Percentiles rank a stretch among this genome's conserved stretches.
phyloP scores from a whole-genome alignment of 1,140 invertebrate species.

The Trigoniulus corallinus region DNA sequence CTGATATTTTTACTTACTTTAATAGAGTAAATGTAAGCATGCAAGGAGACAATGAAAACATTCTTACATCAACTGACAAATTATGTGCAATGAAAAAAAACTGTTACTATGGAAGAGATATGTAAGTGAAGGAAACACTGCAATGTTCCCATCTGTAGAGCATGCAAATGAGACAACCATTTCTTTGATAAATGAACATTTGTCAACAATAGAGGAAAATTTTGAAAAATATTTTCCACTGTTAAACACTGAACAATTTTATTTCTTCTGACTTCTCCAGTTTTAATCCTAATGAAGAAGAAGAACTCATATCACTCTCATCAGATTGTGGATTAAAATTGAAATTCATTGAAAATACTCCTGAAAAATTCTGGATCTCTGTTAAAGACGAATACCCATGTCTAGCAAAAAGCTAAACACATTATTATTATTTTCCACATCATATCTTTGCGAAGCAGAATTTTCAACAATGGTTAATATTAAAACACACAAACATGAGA shows the following conservation, averaged over 20 bases:
- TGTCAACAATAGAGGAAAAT: background rate
- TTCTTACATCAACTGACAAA: slow-evolving; percentile 7
- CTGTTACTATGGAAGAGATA: slow-evolving; percentile 3
- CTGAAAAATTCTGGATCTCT: background rate
- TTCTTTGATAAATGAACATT: background rate
- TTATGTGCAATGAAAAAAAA: slow-evolving; percentile 3
- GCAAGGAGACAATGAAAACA: slow-evolving; percentile 6
- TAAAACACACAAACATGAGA: background rate
- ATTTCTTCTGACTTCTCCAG: background rate
- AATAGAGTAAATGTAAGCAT: slow-evolving; percentile 1
- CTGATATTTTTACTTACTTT: slow-evolving; percentile 7
- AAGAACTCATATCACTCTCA: background rate
- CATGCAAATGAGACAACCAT: background rate
- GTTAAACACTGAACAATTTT: background rate
- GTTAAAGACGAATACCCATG: background rate
- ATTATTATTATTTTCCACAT: background rate
- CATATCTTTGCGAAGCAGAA: background rate
- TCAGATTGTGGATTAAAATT: background rate
- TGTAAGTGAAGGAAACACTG: background rate
- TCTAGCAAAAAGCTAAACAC: background rate
- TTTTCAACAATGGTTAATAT: background rate
- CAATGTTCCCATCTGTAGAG: slow-evolving; percentile 1
- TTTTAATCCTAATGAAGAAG: background rate
- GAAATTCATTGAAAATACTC: background rate
- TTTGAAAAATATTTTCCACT: background rate